Evolutionary conservation across 2,797 vertebrate species (phyloP), one percentile per base, ranked within the genome.

Genomic region (Pangasius macronema): DNA sequence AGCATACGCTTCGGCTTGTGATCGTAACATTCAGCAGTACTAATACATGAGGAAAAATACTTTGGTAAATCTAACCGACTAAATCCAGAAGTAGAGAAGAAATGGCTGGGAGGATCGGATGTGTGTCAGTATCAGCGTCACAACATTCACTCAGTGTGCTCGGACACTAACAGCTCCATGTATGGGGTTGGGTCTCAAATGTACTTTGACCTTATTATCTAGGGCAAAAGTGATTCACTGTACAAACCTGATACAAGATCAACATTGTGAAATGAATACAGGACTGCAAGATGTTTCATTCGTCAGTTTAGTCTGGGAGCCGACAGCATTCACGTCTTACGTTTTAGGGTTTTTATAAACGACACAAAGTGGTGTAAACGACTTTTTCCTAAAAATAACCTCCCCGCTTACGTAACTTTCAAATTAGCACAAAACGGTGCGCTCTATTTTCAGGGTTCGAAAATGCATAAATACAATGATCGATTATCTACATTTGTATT

Each of bases 131-230:
- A 3, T 27, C 33, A 72, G 10, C 59, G 67, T 72, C 67, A 36
- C 27, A 51, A 46, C 67, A 82, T 53, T 79, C 72, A 14, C n/a
- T 33, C 39, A 0, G 55, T 85, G 51, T 46, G 53, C 46, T 46
- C 36, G 4, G 30, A 61, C 55, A 36, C 22, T 1, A 8, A 46
- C 49, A 30, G 51, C 33, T 63, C 36, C 46, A 72, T 73, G 63
- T 6, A 22, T 16, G 30, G 85, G 76, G 76, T 33, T 65, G 36
- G 77, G 57, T 30, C 80, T 42, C 9, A 22, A 36, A 2, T 46
- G 82, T 68, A 88, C 87, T 87, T 87, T 83, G 85, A 91, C 79
- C 88, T 80, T 83, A 87, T 83, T 75, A 88, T 83, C 82, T 49
- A 83, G 42, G 42, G 22, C 53, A 83, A 42, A 75, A 87, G 87